Base-by-base conservation (phyloP, 2,888 invertebrate genomes). In the Meteorus colon region DNA sequence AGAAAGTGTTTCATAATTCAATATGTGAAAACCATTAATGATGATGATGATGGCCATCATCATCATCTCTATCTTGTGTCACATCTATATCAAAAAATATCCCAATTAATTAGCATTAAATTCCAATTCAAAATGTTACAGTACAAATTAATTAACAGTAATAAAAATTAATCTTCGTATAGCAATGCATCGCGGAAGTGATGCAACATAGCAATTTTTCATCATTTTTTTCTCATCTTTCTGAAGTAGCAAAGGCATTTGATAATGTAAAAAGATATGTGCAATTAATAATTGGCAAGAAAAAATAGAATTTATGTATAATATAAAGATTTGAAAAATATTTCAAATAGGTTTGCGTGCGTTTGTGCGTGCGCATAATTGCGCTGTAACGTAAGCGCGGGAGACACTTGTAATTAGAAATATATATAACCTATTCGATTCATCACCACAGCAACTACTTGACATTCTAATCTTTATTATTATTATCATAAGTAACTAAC, bases 391-490 rank as follows among this genome's bases (percentile, higher is more conserved):
- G 10, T 55, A 55, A 55, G 19, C 19, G 55, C 19, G 19, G n/a
- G 55, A 48, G 48, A n/a, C 48, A n/a, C 55, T 19, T 19, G 55
- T 19, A 55, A 55, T 55, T 55, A 55, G n/a, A 55, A 55, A 55
- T 48, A n/a, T n/a, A 55, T n/a, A 55, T 55, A 55, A 55, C 55
- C 55, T 55, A 55, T 55, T 55, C 24, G n/a, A 55, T 55, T 24
- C n/a, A 48, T 48, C 48, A n/a, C 48, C 48, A 48, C n/a, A 4
- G 48, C 48, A n/a, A 48, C 48, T 48, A 48, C 8, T 41, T 41
- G 41, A n/a, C 48, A 48, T 19, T 8, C 55, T 55, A 19, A 55
- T 55, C 8, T 19, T 19, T 19, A n/a, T 48, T n/a, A 55, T 55
- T 55, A n/a, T 55, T 19, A 10, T 55, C 16, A 41, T 45, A 8